Percentiles rank a stretch among this genome's conserved stretches.
phyloP scores from a whole-genome alignment of 1,140 invertebrate species.

The Drosophila nigromelanica region DNA sequence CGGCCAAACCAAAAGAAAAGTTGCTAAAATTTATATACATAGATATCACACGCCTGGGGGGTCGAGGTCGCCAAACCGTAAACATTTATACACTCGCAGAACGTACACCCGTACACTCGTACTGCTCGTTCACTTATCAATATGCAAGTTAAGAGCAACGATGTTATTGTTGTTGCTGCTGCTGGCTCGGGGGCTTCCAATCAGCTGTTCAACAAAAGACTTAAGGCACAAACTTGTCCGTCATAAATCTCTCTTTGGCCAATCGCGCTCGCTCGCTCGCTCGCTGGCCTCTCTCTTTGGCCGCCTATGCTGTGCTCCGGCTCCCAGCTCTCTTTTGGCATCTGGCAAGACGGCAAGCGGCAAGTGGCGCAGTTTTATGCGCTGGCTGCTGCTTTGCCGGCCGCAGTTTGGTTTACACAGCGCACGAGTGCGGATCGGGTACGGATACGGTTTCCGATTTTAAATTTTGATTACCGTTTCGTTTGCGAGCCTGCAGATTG shows the following conservation, averaged over 20 bases:
- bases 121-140: constrained; percentile 54
- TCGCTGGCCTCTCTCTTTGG: constrained; percentile 7
- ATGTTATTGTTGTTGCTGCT: constrained; percentile 10
- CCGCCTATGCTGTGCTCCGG: constrained; percentile 1
- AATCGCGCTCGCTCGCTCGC: constrained; percentile 25
- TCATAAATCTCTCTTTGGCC: constrained; percentile 75
- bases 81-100: constrained; percentile 60
- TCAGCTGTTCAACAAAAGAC: constrained; percentile 75
- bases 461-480: constrained; percentile 48
- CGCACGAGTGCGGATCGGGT: constrained; percentile 69
- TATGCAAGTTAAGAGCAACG: constrained; percentile 48
- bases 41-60: constrained; percentile 64
- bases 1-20: constrained; percentile 59
- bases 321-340: constrained; percentile 45
- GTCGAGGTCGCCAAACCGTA: constrained; percentile 76
- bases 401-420: constrained; percentile 75
- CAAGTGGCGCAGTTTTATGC: constrained; percentile 72
- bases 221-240: constrained; percentile 76
- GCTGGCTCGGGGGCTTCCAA: constrained; percentile 42
- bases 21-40: constrained; percentile 66
- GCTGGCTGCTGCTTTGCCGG: constrained; percentile 68
- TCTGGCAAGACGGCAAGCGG: constrained; percentile 42
- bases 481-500: constrained; percentile 15
- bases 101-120: constrained; percentile 1
- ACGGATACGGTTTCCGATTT: constrained; percentile 41